A percentile compares a stretch with the other conserved stretches of the same genome.
These are phyloP conservation scores for Melangyna quadrimaculata DNA, from an alignment of 2,888 invertebrate species.

Conservation along the genomic window DNA sequence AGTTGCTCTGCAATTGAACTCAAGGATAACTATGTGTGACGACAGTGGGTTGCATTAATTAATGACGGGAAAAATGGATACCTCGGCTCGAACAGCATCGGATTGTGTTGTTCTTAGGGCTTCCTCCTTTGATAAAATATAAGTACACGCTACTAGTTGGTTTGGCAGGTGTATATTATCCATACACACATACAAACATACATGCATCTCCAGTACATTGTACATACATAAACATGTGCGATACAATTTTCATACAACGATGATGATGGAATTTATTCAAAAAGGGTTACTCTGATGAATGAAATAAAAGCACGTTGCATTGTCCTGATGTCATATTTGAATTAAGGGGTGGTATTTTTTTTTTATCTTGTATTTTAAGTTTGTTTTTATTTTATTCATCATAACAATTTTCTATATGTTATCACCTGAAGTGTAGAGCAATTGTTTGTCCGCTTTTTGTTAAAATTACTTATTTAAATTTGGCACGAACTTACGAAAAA, in stretches of 20 bases:
- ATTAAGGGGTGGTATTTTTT: background rate
- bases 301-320: conserved; percentile 46
- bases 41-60: conserved; percentile 67
- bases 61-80: conserved; percentile 66
- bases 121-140: conserved; percentile 16
- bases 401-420: background rate
- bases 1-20: conserved; percentile 61
- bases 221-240: background rate
- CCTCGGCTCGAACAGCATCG: conserved; percentile 31
- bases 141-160: conserved; percentile 11
- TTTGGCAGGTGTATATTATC: background rate
- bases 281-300: conserved; percentile 44
- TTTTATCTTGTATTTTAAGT: background rate
- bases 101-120: conserved; percentile 39
- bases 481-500: too few species aligned
- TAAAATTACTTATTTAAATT: too few species aligned
- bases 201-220: background rate
- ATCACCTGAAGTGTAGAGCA: background rate
- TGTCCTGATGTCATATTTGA: conserved; percentile 48
- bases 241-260: too few species aligned
- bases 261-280: conserved; percentile 37
- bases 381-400: background rate
- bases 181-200: background rate
- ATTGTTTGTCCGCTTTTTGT: too few species aligned
- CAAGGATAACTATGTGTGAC: conserved; percentile 64